These are phyloP conservation scores for Monochamus saltuarius DNA, from an alignment of 1,140 invertebrate genomes.

Conservation along the genomic window DNA sequence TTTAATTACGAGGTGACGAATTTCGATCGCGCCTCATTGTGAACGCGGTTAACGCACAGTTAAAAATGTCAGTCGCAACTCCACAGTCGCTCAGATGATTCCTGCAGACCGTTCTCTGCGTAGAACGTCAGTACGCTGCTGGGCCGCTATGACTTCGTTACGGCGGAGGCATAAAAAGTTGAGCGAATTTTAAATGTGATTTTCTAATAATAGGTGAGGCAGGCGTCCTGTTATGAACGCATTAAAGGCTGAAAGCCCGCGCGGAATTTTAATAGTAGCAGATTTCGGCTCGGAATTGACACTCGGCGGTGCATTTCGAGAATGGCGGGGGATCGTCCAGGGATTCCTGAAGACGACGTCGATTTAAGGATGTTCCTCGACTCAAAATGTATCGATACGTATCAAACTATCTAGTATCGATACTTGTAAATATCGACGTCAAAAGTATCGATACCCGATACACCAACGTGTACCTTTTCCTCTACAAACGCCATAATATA, in stretches of 20 bases:
- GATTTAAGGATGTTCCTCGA: too few species aligned
- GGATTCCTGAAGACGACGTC: too few species aligned
- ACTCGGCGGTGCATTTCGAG: too few species aligned
- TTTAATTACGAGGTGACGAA: conserved; percentile 32
- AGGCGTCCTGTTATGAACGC: neutral
- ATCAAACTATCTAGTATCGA: too few species aligned
- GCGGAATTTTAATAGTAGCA: too few species aligned
- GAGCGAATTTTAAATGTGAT: conserved; percentile 30
- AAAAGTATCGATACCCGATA: too few species aligned
- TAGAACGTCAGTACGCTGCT: neutral
- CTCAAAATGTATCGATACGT: too few species aligned
- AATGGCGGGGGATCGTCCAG: too few species aligned
- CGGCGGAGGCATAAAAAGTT: conserved; percentile 27
- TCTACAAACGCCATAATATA: too few species aligned
- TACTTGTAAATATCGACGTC: too few species aligned
- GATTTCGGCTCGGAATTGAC: too few species aligned
- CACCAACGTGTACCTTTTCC: too few species aligned
- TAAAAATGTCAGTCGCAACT: conserved; percentile 32
- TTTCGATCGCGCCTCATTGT: conserved; percentile 28
- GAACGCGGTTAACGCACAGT: conserved; percentile 23
- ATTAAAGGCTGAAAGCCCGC: neutral
- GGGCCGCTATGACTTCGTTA: conserved; percentile 30
- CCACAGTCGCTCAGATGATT: neutral
- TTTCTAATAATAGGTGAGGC: conserved; percentile 34
- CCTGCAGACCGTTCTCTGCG: neutral